Evolutionary conservation across 1,140 invertebrate genomes (phyloP).

Genomic region (Drosophila hydei): DNA sequence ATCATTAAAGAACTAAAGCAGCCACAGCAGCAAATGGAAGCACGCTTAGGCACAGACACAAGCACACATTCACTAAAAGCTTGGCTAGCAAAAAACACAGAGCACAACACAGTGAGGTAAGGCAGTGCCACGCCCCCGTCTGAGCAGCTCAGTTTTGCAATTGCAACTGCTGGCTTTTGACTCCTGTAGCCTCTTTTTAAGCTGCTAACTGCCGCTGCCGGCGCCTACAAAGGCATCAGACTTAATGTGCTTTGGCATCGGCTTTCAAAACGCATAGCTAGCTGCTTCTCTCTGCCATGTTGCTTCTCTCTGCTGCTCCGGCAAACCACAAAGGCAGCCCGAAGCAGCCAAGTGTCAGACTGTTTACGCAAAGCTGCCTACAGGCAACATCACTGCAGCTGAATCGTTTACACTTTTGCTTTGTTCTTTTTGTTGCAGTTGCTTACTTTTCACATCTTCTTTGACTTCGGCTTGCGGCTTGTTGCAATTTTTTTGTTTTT

Average conservation of each 20-base stretch:
- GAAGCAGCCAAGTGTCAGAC: conserved; percentile 69
- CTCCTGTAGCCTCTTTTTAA: conserved; percentile 67
- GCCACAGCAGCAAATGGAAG: conserved; percentile 37
- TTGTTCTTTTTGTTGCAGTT: conserved; percentile 15
- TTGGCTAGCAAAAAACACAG: conserved; percentile 44
- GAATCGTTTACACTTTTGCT: neutral
- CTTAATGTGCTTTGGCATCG: conserved; percentile 68
- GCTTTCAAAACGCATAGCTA: conserved; percentile 46
- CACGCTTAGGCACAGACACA: conserved; percentile 31
- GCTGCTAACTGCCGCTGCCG: conserved; percentile 52
- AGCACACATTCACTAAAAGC: conserved; percentile 45
- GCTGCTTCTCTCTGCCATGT: neutral
- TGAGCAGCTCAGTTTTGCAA: neutral
- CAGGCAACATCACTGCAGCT: conserved; percentile 20
- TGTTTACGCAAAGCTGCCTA: conserved; percentile 65
- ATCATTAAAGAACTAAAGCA: conserved; percentile 73
- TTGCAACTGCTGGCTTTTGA: conserved; percentile 52
- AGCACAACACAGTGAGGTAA: conserved; percentile 44
- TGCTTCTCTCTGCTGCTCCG: neutral
- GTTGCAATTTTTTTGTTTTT: conserved; percentile 54
- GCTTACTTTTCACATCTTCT: conserved; percentile 7
- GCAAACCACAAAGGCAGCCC: conserved; percentile 58
- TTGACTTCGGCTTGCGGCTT: conserved; percentile 31
- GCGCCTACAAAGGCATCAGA: conserved; percentile 54
- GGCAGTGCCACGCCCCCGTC: conserved; percentile 4